Conservation (phyloP, 1,140 invertebrate species). For the Pseudomyrmex dendroicus region DNA sequence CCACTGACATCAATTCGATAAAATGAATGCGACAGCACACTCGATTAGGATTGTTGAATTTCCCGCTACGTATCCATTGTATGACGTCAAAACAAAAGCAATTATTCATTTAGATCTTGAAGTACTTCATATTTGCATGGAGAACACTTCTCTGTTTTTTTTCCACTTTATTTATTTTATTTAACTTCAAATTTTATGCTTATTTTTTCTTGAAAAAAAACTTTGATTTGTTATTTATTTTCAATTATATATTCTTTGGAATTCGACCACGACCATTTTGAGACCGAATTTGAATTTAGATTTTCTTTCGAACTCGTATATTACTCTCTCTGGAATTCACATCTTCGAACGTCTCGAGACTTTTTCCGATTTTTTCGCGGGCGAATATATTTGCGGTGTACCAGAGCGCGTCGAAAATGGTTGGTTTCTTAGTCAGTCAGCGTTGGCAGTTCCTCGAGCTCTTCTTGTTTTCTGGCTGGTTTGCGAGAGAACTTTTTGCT, state of each 20-base stretch:
- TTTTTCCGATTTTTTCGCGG: not conserved
- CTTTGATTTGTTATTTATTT: too few species aligned
- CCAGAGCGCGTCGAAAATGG: constrained; percentile 17
- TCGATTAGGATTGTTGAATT: constrained; percentile 40
- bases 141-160: too few species aligned
- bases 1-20: constrained; percentile 47
- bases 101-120: too few species aligned
- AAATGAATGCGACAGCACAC: constrained; percentile 29
- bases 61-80: not conserved
- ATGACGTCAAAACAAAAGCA: not conserved
- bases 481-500: constrained; percentile 34
- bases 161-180: too few species aligned
- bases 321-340: not conserved
- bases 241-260: too few species aligned
- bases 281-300: too few species aligned
- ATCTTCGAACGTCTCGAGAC: not conserved
- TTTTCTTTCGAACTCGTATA: too few species aligned
- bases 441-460: constrained; percentile 52
- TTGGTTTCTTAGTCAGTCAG: constrained; percentile 34
- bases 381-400: constrained; percentile 25
- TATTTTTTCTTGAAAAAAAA: too few species aligned
- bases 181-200: too few species aligned
- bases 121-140: too few species aligned
- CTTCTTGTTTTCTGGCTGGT: constrained; percentile 54
- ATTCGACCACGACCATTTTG: too few species aligned